Conservation (phyloP, 2,113 vertebrate genomes). For the Mustela nigripes region DNA sequence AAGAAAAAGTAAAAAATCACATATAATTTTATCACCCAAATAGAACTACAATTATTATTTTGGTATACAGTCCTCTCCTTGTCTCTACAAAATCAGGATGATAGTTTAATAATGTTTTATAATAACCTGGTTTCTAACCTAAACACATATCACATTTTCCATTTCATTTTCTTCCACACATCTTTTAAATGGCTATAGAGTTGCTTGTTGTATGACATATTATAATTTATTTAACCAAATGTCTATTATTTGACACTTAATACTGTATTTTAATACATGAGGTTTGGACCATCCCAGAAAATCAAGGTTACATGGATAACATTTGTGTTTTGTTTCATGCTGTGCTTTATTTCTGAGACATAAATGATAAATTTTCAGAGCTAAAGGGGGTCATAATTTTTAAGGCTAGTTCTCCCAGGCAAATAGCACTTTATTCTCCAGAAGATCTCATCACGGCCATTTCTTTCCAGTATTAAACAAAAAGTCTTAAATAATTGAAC, state of each 20-base stretch:
- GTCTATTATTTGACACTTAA: not conserved
- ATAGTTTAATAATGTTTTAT: not conserved
- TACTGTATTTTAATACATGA: not conserved
- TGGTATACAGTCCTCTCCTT: not conserved
- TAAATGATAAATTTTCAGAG: not conserved
- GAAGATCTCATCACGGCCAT: not conserved
- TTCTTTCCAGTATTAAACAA: not conserved
- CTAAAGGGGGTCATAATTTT: slow-evolving; percentile 16
- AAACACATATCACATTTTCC: not conserved
- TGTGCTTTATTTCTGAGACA: slow-evolving; percentile 33
- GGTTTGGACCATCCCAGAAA: not conserved
- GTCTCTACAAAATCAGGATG: not conserved
- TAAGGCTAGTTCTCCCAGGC: not conserved
- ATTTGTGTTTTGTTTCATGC: slow-evolving; percentile 5
- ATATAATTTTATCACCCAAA: not conserved
- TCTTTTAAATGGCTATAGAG: not conserved
- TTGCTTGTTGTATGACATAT: not conserved
- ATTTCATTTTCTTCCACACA: not conserved
- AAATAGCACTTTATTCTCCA: not conserved
- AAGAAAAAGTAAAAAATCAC: slow-evolving; percentile 15
- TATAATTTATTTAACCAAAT: slow-evolving; percentile 37
- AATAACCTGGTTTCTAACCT: not conserved
- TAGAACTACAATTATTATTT: slow-evolving; percentile 35
- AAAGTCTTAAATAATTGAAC: slow-evolving; percentile 14
- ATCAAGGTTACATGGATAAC: not conserved